Conservation (phyloP, 2,888 invertebrate genomes). For the Cataglyphis livida region DNA sequence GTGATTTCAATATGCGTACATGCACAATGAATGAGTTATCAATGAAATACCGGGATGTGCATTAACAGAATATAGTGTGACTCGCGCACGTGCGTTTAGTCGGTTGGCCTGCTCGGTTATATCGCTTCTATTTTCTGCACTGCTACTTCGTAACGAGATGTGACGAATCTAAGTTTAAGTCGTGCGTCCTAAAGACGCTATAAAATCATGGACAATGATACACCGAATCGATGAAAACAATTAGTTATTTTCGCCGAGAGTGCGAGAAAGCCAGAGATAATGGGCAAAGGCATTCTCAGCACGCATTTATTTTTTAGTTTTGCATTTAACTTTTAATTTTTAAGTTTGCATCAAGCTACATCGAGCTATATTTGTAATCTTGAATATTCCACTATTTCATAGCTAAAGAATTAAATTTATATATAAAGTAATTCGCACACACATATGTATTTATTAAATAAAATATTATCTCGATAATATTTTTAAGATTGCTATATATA, state of each 20-base stretch:
- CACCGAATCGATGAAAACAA: conserved; percentile 29
- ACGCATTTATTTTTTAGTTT: neutral
- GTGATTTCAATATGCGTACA: neutral
- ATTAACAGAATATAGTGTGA: conserved; percentile 63
- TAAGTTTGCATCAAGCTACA: neutral
- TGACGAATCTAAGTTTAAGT: conserved; percentile 65
- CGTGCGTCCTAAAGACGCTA: neutral
- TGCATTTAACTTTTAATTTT: neutral
- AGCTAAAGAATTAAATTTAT: neutral
- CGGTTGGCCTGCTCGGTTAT: conserved; percentile 25
- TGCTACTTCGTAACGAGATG: conserved; percentile 50
- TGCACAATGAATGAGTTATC: conserved; percentile 68
- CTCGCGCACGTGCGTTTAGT: conserved; percentile 60
- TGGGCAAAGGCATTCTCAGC: neutral
- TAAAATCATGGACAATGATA: conserved; percentile 32
- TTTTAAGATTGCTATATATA: neutral
- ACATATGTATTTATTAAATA: neutral
- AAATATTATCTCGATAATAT: neutral
- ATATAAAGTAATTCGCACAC: no score
- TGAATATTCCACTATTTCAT: neutral
- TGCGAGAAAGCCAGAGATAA: neutral
- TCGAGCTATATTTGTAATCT: neutral
- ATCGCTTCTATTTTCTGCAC: conserved; percentile 72
- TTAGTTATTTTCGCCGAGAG: conserved; percentile 14
- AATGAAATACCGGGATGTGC: conserved; percentile 76